phyloP scores from a whole-genome alignment of 2,113 vertebrate genomes.

The Crocuta crocuta region DNA sequence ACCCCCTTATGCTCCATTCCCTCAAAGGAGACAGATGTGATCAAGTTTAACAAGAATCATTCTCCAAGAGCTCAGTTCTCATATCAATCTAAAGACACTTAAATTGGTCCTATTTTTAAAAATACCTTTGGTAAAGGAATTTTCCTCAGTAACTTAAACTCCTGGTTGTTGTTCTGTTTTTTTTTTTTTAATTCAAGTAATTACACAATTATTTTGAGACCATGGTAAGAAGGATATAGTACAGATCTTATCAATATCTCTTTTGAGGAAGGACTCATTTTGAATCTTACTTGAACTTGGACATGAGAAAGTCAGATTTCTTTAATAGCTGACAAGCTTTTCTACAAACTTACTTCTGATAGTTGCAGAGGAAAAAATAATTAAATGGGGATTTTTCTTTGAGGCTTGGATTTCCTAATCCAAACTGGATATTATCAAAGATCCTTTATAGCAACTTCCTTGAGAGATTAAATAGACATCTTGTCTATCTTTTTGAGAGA shows the following conservation, averaged over 20 bases:
- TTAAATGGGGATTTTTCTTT: neutral
- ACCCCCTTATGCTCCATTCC: neutral
- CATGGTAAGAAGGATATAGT: neutral
- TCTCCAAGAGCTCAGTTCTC: neutral
- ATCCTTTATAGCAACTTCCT: neutral
- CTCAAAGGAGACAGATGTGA: neutral
- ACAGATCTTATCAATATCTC: neutral
- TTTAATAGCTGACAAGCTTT: neutral
- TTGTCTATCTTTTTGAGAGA: neutral
- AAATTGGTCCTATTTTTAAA: neutral
- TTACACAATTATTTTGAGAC: neutral
- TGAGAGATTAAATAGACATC: neutral
- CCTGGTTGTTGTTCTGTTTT: neutral
- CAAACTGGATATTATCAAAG: neutral
- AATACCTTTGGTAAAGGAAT: neutral
- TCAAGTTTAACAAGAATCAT: neutral
- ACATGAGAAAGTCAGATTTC: neutral
- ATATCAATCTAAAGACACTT: neutral
- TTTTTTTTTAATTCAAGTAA: neutral
- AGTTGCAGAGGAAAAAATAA: conserved; percentile 18
- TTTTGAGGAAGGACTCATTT: neutral
- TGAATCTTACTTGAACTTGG: neutral
- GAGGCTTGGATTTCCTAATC: neutral
- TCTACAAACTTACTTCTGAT: neutral
- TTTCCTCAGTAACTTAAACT: conserved; percentile 11